Evolutionary conservation across 2,797 vertebrate species (phyloP), one percentile per base, ranked within the genome.

Genomic region (Coracias cyanogaster): DNA sequence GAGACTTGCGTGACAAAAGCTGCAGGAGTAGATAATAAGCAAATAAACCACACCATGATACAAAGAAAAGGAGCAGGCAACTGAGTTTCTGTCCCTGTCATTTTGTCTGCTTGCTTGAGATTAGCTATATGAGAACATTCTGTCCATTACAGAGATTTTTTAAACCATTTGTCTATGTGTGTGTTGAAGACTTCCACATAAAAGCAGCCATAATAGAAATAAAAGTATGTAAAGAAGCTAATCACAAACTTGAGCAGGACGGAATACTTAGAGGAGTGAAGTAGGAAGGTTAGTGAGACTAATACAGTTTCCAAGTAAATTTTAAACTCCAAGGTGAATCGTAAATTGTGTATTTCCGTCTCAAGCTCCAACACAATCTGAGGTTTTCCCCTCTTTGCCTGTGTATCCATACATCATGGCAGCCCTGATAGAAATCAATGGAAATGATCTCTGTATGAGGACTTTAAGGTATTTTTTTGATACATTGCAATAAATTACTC

Each of bases 1-100:
- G 66, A 85, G 37, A 61, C 49, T 91, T 91, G 79, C 37, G 15
- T 83, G 87, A 91, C 74, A 88, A 12, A 94, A 93, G 80, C 85
- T 80, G 39, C 0, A 3, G 90, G 45, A 90, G 64, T 22, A 31
- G 82, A 28, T 88, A 61, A 48, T 78, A 90, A 92, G 57, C 52
- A 82, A 92, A 77, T 94, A 85, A 90, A 90, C 60, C 70, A 86
- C 2, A 2, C 66, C 52, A 28, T 13, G 25, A 45, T 93, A 72
- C 39, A 88, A 76, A 70, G 55, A 89, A 76, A 64, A 92, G 54
- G 46, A 89, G 51, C 67, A 81, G 69, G 55, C 5, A 15, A 21
- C 77, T 58, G 43, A 51, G 35, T 69, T 92, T 84, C 74, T 70
- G 10, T 70, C 69, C 29, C 45, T 70, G 29, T 84, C 1, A 0